Percentiles rank a stretch among this genome's conserved stretches.
Evolutionary conservation across 64 coral and sea anemone species (phyloP).

Genomic region (Porites australiensis): DNA sequence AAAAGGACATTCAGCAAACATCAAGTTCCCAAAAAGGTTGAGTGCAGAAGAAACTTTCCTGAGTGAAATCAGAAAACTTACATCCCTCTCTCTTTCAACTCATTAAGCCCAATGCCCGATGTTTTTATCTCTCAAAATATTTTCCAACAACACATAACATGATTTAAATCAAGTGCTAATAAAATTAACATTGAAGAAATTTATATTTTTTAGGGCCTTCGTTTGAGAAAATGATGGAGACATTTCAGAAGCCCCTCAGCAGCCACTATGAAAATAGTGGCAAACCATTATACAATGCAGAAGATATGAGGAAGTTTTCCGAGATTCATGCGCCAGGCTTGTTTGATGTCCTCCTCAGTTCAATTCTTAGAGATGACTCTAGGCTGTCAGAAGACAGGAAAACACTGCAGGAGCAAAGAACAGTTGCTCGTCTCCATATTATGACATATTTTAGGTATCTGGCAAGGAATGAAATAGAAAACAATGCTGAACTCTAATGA

Average conservation of each 20-base stretch:
- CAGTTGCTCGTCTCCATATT: no score
- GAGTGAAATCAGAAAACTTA: conserved; percentile 9
- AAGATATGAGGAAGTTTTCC: no score
- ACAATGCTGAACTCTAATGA: conserved; percentile 11
- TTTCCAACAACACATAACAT: neutral
- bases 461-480: neutral
- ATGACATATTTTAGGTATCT: no score
- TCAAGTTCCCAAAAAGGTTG: neutral
- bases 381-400: conserved; percentile 8
- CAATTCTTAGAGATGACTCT: conserved; percentile 5
- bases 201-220: conserved; percentile 13
- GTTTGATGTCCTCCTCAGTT: conserved; percentile 21
- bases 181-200: neutral
- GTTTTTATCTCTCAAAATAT: neutral
- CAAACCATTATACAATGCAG: no score
- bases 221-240: conserved; percentile 4
- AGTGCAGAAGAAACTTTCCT: neutral
- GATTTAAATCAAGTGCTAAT: neutral
- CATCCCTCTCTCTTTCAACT: neutral
- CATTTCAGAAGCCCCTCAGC: neutral
- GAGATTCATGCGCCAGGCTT: conserved; percentile 8
- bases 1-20: neutral
- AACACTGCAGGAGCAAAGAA: no score
- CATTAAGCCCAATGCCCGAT: neutral
- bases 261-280: no score